A percentile compares a stretch with the other conserved stretches of the same genome.
Conservation (phyloP, 2,888 invertebrate species). For the Leptinotarsa tumamoca region DNA sequence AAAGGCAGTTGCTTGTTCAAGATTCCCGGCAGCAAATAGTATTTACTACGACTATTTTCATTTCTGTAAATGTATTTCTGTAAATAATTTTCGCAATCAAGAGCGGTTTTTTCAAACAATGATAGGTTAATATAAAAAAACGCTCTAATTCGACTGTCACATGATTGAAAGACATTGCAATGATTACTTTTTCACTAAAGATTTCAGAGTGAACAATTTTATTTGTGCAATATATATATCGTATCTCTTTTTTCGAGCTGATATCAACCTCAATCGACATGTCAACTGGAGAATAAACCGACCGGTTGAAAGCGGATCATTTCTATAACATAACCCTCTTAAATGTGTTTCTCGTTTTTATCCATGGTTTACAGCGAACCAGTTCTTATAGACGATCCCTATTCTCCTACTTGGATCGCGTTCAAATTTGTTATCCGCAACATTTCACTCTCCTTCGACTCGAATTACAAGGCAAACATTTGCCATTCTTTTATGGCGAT, state of each 20-base stretch:
- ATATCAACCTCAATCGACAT: background rate
- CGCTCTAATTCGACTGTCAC: too few species aligned
- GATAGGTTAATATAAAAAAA: too few species aligned
- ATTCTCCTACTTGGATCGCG: constrained; percentile 23
- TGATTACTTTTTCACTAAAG: too few species aligned
- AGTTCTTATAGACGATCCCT: background rate
- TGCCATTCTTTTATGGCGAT: constrained; percentile 23
- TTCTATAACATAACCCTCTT: background rate
- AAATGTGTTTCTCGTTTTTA: background rate
- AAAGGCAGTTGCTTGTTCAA: too few species aligned
- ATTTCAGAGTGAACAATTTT: too few species aligned
- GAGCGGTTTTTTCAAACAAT: too few species aligned
- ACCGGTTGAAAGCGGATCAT: background rate
- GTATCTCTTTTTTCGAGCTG: background rate
- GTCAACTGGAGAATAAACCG: background rate
- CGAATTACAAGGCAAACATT: constrained; percentile 19
- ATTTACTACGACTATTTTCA: too few species aligned
- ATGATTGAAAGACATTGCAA: too few species aligned
- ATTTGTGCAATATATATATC: background rate
- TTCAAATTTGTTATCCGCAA: constrained; percentile 28
- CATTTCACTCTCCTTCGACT: constrained; percentile 25
- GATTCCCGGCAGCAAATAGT: too few species aligned
- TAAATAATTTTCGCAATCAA: too few species aligned
- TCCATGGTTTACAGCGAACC: constrained; percentile 1
- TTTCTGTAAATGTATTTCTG: too few species aligned